A percentile compares a stretch with the other conserved stretches of the same genome.
Evolutionary conservation across 1,140 invertebrate species (phyloP).

Genomic region (Formica exsecta): DNA sequence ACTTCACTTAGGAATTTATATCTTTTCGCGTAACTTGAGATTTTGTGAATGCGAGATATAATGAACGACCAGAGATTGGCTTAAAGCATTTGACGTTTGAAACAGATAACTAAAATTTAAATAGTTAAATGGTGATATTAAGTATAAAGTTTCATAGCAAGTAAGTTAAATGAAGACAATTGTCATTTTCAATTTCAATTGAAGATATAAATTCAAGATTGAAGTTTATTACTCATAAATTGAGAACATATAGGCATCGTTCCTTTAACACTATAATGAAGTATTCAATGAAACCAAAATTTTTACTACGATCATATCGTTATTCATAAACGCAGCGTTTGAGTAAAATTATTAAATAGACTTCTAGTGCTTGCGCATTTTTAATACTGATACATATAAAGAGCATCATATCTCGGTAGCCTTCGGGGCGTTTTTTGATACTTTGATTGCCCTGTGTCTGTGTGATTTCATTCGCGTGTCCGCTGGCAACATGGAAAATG

Average conservation of each 20-base stretch:
- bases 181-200: no score
- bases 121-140: not conserved
- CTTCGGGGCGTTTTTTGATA: conserved; percentile 50
- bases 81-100: conserved; percentile 9
- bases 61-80: not conserved
- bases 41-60: conserved; percentile 10
- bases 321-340: conserved; percentile 5
- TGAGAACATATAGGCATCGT: not conserved
- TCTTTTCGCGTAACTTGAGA: conserved; percentile 38
- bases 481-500: conserved; percentile 67
- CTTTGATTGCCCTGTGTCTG: conserved; percentile 70
- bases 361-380: conserved; percentile 6
- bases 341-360: conserved; percentile 12
- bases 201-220: not conserved
- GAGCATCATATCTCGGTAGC: conserved; percentile 35
- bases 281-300: not conserved
- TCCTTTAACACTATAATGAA: conserved; percentile 1
- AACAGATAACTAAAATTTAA: conserved; percentile 20
- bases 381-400: conserved; percentile 35
- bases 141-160: not conserved
- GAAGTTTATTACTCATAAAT: not conserved
- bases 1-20: conserved; percentile 57
- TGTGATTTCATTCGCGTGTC: conserved; percentile 68
- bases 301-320: conserved; percentile 8
- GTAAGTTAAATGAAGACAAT: not conserved